Evolutionary conservation across 1,140 invertebrate genomes (phyloP), one percentile per base, ranked within the genome.

Genomic region (Drosophila melanica): DNA sequence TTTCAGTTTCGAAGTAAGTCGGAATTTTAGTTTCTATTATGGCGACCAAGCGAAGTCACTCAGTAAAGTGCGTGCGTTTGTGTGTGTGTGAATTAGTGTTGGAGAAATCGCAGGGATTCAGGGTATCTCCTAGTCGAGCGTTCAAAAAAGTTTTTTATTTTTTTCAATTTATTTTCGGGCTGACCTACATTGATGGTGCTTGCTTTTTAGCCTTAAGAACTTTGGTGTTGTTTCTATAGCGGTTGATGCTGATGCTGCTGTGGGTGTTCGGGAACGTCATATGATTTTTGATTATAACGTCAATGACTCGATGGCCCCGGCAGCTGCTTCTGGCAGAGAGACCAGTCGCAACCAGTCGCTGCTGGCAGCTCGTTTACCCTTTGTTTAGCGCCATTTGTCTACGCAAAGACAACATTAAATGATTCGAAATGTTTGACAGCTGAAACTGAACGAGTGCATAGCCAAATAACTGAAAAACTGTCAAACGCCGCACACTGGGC

Each of bases 231-330:
- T 33, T 59, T 5, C 27, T 27, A 27, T 27, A 5, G 27, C 27
- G 27, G 6, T 7, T 27, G 27, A 27, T 27, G 45, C 39, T 10
- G 35, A 50, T 23, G 37, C 35, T 42, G 55, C n/a, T 59, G 33
- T 35, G 54, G 39, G 51, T 23, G 41, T 33, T 33, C 12, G 42
- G 42, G 53, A 67, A 67, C 77, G 77, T 78, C 77, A 84, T 85
- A 80, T 73, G 70, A 85, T 85, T 86, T 84, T 86, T 73, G 77
- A 86, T 75, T 72, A 77, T 85, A 85, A 75, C 76, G 76, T 79
- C 81, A 82, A 84, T 76, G 74, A 62, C 60, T 68, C 41, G 62
- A 78, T 53, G 44, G 16, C 50, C 48, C 58, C 65, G 78, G 75
- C 79, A 78, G 79, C 63, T 70, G 42, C 48, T 50, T 37, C 23